phyloP scores from a whole-genome alignment of 2,888 invertebrate species.

The Drosophila mercatorum region DNA sequence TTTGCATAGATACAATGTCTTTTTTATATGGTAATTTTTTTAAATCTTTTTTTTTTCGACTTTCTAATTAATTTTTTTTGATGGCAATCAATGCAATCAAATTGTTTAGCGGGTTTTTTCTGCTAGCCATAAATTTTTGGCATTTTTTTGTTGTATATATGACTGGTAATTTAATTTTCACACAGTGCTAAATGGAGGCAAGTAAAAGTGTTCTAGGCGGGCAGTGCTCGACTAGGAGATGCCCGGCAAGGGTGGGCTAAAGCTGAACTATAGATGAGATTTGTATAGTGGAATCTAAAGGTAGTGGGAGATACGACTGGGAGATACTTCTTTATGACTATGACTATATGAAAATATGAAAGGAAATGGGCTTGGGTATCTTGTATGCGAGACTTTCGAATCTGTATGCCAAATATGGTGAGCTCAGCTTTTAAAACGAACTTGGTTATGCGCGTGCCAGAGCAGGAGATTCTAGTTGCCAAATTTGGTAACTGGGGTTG shows the following conservation, averaged over 20 bases:
- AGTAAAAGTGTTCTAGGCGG: background rate
- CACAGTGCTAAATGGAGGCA: slow-evolving; percentile 36
- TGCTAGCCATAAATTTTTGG: background rate
- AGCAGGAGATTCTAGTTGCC: too few relatives aligned
- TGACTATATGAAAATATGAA: too few relatives aligned
- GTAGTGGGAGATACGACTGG: too few relatives aligned
- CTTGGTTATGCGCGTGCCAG: too few relatives aligned
- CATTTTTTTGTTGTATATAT: slow-evolving; percentile 14
- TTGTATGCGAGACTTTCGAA: too few relatives aligned
- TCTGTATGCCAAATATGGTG: too few relatives aligned
- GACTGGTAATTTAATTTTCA: slow-evolving; percentile 39
- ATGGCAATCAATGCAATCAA: slow-evolving; percentile 4
- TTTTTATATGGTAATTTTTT: background rate
- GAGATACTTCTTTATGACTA: too few relatives aligned
- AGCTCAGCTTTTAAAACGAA: too few relatives aligned
- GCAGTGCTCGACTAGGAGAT: background rate
- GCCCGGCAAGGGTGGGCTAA: background rate
- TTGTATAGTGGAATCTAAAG: background rate
- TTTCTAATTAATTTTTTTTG: slow-evolving; percentile 4
- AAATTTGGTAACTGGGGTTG: too few relatives aligned
- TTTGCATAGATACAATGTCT: background rate
- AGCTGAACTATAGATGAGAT: background rate
- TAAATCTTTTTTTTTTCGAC: background rate
- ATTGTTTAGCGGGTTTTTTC: background rate
- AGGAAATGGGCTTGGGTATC: too few relatives aligned